A percentile compares a stretch with the other conserved stretches of the same genome.
Evolutionary conservation across 1,140 invertebrate genomes (phyloP).

Genomic region (Hestina assimilis): DNA sequence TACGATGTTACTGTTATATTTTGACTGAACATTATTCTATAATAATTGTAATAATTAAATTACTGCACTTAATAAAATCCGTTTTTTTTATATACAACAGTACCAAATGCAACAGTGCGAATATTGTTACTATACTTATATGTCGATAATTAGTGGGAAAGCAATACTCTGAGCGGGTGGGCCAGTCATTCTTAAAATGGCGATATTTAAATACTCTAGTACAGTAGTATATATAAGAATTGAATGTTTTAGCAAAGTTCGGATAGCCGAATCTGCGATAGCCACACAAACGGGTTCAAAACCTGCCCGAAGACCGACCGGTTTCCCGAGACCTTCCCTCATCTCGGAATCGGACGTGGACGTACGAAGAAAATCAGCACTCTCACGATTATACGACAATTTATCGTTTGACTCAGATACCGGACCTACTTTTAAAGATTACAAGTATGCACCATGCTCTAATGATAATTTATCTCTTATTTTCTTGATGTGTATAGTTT

Average conservation of each 20-base stretch:
- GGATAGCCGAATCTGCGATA: constrained; percentile 41
- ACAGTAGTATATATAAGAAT: background rate
- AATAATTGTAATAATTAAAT: too few species aligned
- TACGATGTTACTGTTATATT: too few species aligned
- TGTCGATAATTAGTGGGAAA: too few species aligned
- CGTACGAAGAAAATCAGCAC: constrained; percentile 32
- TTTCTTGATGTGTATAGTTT: too few species aligned
- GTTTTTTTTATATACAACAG: too few species aligned
- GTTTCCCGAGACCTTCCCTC: constrained; percentile 19
- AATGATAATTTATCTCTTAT: too few species aligned
- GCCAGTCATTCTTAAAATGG: too few species aligned
- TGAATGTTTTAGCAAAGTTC: constrained; percentile 43
- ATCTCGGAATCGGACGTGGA: constrained; percentile 35
- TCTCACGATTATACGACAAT: constrained; percentile 46
- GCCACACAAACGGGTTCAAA: constrained; percentile 17
- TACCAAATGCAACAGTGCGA: too few species aligned
- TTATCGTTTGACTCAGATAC: constrained; percentile 28
- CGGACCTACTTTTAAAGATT: constrained; percentile 52
- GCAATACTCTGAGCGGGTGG: too few species aligned
- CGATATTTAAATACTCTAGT: background rate
- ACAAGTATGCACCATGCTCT: constrained; percentile 36
- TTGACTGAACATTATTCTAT: too few species aligned
- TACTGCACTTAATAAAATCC: too few species aligned
- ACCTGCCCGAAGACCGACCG: constrained; percentile 34
- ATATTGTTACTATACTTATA: too few species aligned